A percentile compares a stretch with the other conserved stretches of the same genome.
These are phyloP conservation scores for Pharmacophagus antenor DNA, from an alignment of 2,888 invertebrate species.

Conservation along the genomic window DNA sequence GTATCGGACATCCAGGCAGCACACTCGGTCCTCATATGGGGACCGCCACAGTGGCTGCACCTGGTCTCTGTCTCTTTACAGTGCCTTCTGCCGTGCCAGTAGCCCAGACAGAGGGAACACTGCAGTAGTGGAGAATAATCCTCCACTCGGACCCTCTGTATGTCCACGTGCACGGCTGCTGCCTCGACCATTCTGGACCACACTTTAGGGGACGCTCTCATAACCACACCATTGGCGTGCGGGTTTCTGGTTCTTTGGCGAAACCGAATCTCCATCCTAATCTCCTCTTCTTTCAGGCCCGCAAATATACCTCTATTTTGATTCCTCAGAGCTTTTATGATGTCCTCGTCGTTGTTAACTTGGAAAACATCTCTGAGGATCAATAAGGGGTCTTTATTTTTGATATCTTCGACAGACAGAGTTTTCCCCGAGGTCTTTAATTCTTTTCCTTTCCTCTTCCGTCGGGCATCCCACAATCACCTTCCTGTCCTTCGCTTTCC, in stretches of 20 bases:
- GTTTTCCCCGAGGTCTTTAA: too few relatives aligned
- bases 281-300: not conserved
- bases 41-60: conserved; percentile 3
- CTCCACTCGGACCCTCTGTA: not conserved
- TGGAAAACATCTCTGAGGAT: not conserved
- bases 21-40: not conserved
- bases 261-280: not conserved
- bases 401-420: too few relatives aligned
- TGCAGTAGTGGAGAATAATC: not conserved
- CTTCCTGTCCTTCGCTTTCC: too few relatives aligned
- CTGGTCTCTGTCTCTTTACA: not conserved
- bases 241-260: not conserved
- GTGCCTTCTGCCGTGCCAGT: too few relatives aligned
- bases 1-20: not conserved
- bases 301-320: not conserved
- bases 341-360: not conserved
- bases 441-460: too few relatives aligned
- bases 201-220: not conserved
- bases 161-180: not conserved
- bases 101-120: not conserved
- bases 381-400: not conserved
- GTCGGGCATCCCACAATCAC: too few relatives aligned
- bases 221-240: not conserved
- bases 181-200: too few relatives aligned
- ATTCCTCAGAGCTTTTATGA: not conserved